Evolutionary conservation across 1,140 invertebrate genomes (phyloP).

Genomic region (Neotoxoptera formosana): DNA sequence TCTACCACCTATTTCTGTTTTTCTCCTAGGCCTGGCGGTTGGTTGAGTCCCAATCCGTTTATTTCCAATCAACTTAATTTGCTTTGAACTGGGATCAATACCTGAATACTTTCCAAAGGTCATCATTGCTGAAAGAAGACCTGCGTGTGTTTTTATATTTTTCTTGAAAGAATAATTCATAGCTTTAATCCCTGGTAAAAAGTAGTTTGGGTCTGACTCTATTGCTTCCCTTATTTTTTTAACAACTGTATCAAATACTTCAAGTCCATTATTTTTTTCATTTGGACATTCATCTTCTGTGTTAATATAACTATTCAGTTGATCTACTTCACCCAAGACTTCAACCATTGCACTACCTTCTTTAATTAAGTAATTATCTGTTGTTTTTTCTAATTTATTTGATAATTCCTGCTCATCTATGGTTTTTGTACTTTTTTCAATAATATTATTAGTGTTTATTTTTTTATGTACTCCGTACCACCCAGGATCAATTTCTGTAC

Average conservation of each 20-base stretch:
- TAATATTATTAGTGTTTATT: background rate
- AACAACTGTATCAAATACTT: background rate
- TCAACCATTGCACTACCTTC: background rate
- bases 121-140: background rate
- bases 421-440: background rate
- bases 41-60: background rate
- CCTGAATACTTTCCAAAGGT: background rate
- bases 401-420: background rate
- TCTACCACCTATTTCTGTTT: background rate
- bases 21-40: background rate
- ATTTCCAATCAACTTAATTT: background rate
- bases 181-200: background rate
- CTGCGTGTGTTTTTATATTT: background rate
- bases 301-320: background rate
- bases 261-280: background rate
- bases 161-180: background rate
- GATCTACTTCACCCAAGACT: background rate
- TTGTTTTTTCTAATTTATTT: background rate
- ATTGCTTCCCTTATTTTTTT: background rate
- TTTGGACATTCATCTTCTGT: background rate
- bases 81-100: background rate
- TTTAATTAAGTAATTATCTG: background rate
- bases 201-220: too few species aligned
- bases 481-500: background rate
- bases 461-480: background rate